Evolutionary conservation across 2,113 vertebrate genomes (phyloP).

Genomic region (Cyphomyrus plagiostoma): DNA sequence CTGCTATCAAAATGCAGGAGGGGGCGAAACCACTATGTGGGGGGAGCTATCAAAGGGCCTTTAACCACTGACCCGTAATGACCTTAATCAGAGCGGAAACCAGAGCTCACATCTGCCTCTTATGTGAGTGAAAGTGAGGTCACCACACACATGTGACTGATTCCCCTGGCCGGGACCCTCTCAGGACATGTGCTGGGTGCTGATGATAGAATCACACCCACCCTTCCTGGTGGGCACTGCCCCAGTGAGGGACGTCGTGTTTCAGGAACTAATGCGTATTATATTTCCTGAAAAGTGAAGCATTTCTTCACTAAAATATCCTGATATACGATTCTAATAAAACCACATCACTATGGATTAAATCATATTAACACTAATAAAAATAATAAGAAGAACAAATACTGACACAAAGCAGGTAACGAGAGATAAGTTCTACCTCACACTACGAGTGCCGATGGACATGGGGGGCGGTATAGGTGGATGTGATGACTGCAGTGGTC

Average conservation of each 20-base stretch:
- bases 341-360: background rate
- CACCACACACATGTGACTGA: conserved; percentile 11
- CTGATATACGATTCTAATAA: background rate
- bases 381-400: background rate
- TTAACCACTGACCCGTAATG: background rate
- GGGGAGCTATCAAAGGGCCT: conserved; percentile 12
- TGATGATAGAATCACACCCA: background rate
- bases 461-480: background rate
- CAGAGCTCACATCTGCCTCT: conserved; percentile 21
- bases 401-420: background rate
- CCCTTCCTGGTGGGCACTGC: background rate
- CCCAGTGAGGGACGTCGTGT: background rate
- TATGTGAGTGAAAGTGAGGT: conserved; percentile 22
- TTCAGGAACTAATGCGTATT: background rate
- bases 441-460: background rate
- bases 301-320: background rate
- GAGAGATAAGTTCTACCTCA: background rate
- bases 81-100: background rate
- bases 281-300: background rate
- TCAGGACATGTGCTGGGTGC: background rate
- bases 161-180: background rate
- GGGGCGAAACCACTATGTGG: background rate
- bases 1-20: background rate
- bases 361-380: background rate
- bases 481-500: background rate